Base-by-base conservation (phyloP, 2,113 vertebrate species). In the Jacana jacana region DNA sequence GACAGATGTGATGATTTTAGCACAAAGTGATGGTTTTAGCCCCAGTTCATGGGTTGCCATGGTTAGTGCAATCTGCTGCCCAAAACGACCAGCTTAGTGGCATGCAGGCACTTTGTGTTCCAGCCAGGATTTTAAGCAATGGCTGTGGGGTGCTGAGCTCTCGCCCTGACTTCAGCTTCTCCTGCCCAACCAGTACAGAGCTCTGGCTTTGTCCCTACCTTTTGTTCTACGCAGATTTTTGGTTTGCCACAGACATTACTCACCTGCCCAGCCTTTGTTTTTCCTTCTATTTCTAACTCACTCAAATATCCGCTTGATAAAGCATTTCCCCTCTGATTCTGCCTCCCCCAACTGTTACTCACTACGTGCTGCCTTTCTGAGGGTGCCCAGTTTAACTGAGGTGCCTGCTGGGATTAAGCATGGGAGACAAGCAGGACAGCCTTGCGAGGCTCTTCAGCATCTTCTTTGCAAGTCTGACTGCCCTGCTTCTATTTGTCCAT, bases 241-340 rank as follows among this genome's bases (percentile, higher is more conserved):
- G 44, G 69, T 78, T 93, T 52, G 57, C 69, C 69, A 91, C n/a
- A 88, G 80, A 23, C 61, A 71, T 90, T 91, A 96, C 83, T 95
- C 86, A 92, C 72, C 80, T 91, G 77, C 90, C 77, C 86, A 90
- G 57, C 73, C 92, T 92, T 96, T 97, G 80, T 96, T 95, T 96
- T 92, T 83, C 57, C 49, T 96, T 76, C 85, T 70, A 3, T 60
- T 70, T 37, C 68, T 71, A 82, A 75, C n/a, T 39, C 37, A 33
- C 37, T 84, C 48, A 86, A 92, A 92, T 81, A 97, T 71, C 66
- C 1, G 0, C 44, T 71, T 48, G 88, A 91, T 92, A 84, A 97
- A 93, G 57, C n/a, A 5, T 69, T 94, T 81, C 63, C 78, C 5
- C 44, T 78, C 68, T 9, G 23, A 79, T 89, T 89, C 78, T 48